A percentile compares a stretch with the other conserved stretches of the same genome.
phyloP scores from a whole-genome alignment of 1,140 invertebrate genomes.

The Drosophila sp. region DNA sequence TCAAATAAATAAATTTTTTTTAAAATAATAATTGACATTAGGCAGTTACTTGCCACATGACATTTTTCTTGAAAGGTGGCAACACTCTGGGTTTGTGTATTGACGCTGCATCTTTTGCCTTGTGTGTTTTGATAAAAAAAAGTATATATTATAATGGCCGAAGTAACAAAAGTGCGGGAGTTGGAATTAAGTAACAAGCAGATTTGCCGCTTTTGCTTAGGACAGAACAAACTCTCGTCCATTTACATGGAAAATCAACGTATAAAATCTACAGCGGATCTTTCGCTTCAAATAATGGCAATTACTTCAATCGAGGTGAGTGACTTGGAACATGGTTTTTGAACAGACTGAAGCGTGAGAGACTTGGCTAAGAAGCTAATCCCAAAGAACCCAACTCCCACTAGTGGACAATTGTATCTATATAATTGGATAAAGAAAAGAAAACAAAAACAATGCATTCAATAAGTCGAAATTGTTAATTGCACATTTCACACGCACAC shows the following conservation, averaged over 20 bases:
- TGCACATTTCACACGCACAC: neutral
- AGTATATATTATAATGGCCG: slow-evolving; percentile 36
- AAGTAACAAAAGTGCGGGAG: slow-evolving; percentile 42
- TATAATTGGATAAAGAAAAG: no score
- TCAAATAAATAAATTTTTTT: neutral
- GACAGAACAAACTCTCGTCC: slow-evolving; percentile 85
- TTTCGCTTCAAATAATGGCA: slow-evolving; percentile 89
- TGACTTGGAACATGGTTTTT: slow-evolving; percentile 68
- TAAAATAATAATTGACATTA: neutral
- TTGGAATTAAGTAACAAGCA: slow-evolving; percentile 83
- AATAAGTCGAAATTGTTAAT: slow-evolving; percentile 5
- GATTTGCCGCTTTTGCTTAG: slow-evolving; percentile 89
- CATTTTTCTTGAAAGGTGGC: slow-evolving; percentile 22
- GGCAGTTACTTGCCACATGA: neutral
- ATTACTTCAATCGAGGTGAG: slow-evolving; percentile 89
- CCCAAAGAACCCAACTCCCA: neutral
- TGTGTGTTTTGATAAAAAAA: neutral
- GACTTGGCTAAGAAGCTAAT: slow-evolving; percentile 63
- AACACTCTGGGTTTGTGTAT: slow-evolving; percentile 32
- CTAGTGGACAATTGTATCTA: neutral
- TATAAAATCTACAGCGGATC: slow-evolving; percentile 86
- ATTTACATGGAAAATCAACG: slow-evolving; percentile 86
- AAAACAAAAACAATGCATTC: neutral
- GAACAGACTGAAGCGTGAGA: slow-evolving; percentile 58
- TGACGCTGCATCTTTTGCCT: slow-evolving; percentile 27